phyloP scores from a whole-genome alignment of 1,140 invertebrate genomes.

The Temnothorax curvispinosus region DNA sequence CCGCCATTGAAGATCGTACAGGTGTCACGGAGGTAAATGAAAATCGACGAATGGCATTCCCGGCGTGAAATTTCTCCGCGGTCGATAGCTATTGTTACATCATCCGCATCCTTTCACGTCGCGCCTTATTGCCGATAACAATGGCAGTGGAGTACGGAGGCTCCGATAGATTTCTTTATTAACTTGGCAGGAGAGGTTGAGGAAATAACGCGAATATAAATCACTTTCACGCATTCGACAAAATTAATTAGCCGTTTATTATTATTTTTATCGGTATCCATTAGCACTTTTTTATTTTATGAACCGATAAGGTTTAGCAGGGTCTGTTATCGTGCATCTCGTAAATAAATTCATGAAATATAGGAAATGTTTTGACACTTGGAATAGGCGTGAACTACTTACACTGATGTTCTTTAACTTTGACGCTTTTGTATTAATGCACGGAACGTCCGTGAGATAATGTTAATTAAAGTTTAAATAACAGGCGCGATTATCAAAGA shows the following conservation, averaged over 20 bases:
- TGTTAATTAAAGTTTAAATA: slow-evolving; percentile 24
- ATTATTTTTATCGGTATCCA: background rate
- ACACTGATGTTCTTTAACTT: background rate
- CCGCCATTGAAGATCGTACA: background rate
- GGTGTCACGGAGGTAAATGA: slow-evolving; percentile 32
- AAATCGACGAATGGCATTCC: slow-evolving; percentile 51
- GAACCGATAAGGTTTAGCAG: background rate
- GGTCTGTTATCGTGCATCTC: background rate
- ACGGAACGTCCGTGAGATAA: background rate
- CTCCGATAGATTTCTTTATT: slow-evolving; percentile 33
- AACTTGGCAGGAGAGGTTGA: background rate
- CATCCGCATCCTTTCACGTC: slow-evolving; percentile 64
- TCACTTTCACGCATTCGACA: background rate
- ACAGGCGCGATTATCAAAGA: slow-evolving; percentile 9
- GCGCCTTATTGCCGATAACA: slow-evolving; percentile 64
- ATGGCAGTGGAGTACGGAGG: slow-evolving; percentile 7
- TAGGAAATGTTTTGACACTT: background rate
- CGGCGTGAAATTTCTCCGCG: slow-evolving; percentile 65
- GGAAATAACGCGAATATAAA: background rate
- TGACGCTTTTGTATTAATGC: background rate
- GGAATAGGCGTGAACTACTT: background rate
- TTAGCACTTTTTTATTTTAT: background rate
- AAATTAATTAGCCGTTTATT: background rate
- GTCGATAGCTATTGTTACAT: slow-evolving; percentile 70
- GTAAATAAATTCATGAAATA: background rate